Evolutionary conservation across 1,140 invertebrate species (phyloP), one percentile per base, ranked within the genome.

Genomic region (Bombus superbus): DNA sequence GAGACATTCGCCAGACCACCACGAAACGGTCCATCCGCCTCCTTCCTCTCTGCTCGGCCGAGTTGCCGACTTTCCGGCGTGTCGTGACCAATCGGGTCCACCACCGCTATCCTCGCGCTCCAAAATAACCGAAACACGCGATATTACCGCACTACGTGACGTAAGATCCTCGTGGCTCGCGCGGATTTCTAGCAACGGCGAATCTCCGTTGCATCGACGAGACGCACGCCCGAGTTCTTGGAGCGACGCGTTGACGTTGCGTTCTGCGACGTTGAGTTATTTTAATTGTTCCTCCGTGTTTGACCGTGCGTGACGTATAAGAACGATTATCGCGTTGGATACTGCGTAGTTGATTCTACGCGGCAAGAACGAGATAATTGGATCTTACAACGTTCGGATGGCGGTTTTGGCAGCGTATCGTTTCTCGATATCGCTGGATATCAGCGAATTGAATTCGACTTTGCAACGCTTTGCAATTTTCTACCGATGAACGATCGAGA

Each of bases 1-100:
- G 93, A 94, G 93, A 94, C 93, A 92, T 92, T 94, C 86, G 89
- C 94, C 94, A 94, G 94, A 94, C 92, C 93, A 93, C 93, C 93
- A 83, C 89, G 88, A 83, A 81, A 87, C 78, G 77, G 79, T 66
- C 28, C 38, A 18, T 76, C 79, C 81, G 47, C 72, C 42, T 38
- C 38, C 64, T 42, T 22, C 40, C 71, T 83, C 73, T 53, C 68
- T 13, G 22, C 40, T 47, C 79, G 35, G 47, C 76, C 73, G 77
- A n/a, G 75, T 64, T 71, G 71, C 79, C 69, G 42, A 64, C 76
- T 85, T 87, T 87, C 90, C 69, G 69, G 73, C 73, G 53, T 84
- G 83, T 84, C 87, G 89, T 85, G 86, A 84, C 69, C 86, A 79
- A 88, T 89, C 88, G 72, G 40, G 72, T 35, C 64, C 71, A 69